phyloP scores from a whole-genome alignment of 64 coral and sea anemone species.

The Actinia equina region DNA sequence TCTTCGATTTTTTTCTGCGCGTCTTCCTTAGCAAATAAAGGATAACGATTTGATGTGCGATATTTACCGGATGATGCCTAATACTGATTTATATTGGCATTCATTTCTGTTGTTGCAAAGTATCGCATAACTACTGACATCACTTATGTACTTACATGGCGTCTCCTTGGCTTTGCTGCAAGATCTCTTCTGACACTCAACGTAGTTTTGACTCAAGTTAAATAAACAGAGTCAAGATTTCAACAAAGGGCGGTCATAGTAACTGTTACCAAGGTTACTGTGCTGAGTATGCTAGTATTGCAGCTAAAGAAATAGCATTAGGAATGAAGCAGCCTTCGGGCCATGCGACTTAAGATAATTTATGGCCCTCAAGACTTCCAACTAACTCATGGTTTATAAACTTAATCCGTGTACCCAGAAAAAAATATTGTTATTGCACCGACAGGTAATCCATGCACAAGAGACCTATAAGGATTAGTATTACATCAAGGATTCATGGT shows the following conservation, averaged over 20 bases:
- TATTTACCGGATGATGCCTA: neutral
- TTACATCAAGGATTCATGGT: no score
- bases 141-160: neutral
- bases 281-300: no score
- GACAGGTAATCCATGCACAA: no score
- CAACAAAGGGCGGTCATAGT: neutral
- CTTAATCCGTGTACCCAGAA: no score
- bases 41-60: neutral
- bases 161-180: neutral
- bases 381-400: no score
- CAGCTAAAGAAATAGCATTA: no score
- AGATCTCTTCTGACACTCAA: neutral
- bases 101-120: neutral
- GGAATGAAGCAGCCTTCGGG: no score
- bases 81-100: neutral
- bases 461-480: no score
- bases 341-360: no score
- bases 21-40: neutral
- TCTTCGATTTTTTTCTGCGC: no score
- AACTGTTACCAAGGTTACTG: neutral
- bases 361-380: no score
- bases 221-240: neutral
- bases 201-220: neutral
- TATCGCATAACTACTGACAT: neutral
- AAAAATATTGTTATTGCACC: no score